phyloP scores from a whole-genome alignment of 2,888 invertebrate species.

The Euproctis similis region DNA sequence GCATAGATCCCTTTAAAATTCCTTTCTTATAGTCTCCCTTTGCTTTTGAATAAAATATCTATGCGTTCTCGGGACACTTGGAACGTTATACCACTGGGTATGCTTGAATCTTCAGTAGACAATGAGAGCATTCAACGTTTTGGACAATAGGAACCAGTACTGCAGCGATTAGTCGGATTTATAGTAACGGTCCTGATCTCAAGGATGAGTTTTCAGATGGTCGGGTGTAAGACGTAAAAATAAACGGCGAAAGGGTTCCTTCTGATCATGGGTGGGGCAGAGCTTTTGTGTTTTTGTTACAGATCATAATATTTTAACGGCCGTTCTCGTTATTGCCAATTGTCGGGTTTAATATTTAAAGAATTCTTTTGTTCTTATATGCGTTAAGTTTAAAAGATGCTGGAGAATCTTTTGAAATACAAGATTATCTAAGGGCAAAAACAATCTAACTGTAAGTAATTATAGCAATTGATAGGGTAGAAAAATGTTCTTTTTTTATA shows the following conservation, averaged over 20 bases:
- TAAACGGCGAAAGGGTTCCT: constrained; percentile 25
- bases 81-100: constrained; percentile 19
- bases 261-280: constrained; percentile 15
- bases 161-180: constrained; percentile 60
- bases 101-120: constrained; percentile 40
- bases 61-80: constrained; percentile 16
- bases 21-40: constrained; percentile 18
- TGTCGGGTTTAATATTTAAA: too few relatives aligned
- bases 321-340: background rate
- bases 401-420: too few relatives aligned
- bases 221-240: constrained; percentile 19
- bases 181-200: constrained; percentile 57
- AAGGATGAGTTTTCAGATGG: constrained; percentile 28
- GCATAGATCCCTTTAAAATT: constrained; percentile 17
- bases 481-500: too few relatives aligned
- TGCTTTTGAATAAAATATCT: constrained; percentile 25
- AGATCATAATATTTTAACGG: constrained; percentile 13
- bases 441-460: too few relatives aligned
- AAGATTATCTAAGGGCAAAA: too few relatives aligned
- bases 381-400: too few relatives aligned
- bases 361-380: too few relatives aligned
- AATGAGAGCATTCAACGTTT: constrained; percentile 63
- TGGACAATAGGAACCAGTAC: constrained; percentile 53
- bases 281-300: constrained; percentile 17
- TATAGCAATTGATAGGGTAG: too few relatives aligned